phyloP scores from a whole-genome alignment of 1,140 invertebrate genomes.

The Oedothorax gibbosus region DNA sequence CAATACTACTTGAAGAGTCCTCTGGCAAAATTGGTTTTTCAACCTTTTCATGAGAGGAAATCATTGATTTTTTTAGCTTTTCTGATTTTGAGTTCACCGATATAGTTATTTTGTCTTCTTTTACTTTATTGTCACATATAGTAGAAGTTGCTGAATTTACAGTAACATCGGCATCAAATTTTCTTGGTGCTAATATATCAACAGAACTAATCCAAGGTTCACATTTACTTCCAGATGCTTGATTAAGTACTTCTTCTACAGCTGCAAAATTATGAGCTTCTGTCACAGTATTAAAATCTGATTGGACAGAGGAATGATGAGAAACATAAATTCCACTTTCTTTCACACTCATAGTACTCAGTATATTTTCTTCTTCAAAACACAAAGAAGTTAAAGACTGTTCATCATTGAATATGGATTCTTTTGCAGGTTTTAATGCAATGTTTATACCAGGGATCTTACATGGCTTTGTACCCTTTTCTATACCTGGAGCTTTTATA shows the following conservation, averaged over 20 bases:
- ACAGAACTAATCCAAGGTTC: constrained; percentile 51
- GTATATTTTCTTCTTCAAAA: constrained; percentile 56
- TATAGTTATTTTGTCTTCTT: constrained; percentile 57
- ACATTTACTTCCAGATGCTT: background rate
- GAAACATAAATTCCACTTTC: constrained; percentile 45
- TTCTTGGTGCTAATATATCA: constrained; percentile 18
- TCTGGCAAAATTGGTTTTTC: background rate
- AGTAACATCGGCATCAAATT: constrained; percentile 19
- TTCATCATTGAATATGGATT: no score
- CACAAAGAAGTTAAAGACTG: constrained; percentile 4
- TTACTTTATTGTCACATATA: constrained; percentile 37
- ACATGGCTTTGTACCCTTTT: no score
- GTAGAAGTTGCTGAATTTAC: constrained; percentile 33
- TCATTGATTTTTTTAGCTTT: constrained; percentile 1
- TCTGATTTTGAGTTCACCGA: constrained; percentile 46
- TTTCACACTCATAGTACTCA: constrained; percentile 36
- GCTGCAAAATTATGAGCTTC: constrained; percentile 53
- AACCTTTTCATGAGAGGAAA: background rate
- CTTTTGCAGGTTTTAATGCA: no score
- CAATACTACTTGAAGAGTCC: background rate
- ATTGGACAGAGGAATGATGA: constrained; percentile 43
- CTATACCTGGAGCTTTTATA: no score
- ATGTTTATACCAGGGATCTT: no score
- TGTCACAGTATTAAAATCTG: constrained; percentile 51
- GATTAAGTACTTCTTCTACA: constrained; percentile 46